These are phyloP conservation scores for Acomys russatus DNA, from an alignment of 2,797 vertebrate species.

Conservation along the genomic window DNA sequence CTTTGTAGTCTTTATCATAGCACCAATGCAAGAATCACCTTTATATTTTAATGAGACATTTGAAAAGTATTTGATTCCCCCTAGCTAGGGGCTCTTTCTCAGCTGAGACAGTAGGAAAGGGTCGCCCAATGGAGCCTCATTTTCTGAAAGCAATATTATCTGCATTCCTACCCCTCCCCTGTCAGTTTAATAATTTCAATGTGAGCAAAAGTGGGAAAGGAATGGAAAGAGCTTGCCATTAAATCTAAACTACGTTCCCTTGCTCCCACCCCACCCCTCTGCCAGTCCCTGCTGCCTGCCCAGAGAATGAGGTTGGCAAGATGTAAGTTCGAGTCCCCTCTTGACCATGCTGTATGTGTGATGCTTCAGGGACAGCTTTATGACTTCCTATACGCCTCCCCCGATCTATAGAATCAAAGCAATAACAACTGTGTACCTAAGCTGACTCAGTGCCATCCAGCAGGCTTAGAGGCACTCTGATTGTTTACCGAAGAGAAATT, in stretches of 20 bases:
- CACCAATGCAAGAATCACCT: slow-evolving; percentile 86
- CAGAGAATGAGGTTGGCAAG: slow-evolving; percentile 6
- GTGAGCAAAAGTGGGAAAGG: slow-evolving; percentile 67
- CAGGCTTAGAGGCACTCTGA: not conserved
- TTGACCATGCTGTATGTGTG: too few relatives aligned
- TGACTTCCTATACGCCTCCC: not conserved
- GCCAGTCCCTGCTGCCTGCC: not conserved
- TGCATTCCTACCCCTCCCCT: slow-evolving; percentile 66
- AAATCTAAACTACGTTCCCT: not conserved
- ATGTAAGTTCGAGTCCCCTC: slow-evolving; percentile 62
- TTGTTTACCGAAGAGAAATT: not conserved
- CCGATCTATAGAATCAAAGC: not conserved
- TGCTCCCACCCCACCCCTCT: not conserved
- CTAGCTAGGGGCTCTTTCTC: slow-evolving; percentile 82
- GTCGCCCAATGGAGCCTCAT: slow-evolving; percentile 73
- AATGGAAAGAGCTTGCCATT: slow-evolving; percentile 20
- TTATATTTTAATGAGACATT: slow-evolving; percentile 88
- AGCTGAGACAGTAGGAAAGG: slow-evolving; percentile 80
- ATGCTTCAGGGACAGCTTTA: not conserved
- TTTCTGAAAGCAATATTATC: slow-evolving; percentile 81
- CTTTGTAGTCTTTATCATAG: slow-evolving; percentile 86
- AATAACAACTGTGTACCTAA: not conserved
- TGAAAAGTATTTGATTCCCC: slow-evolving; percentile 86
- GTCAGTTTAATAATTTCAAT: slow-evolving; percentile 78
- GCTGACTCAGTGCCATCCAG: not conserved